phyloP scores from a whole-genome alignment of 2,888 invertebrate species.

The Ophraella communa region DNA sequence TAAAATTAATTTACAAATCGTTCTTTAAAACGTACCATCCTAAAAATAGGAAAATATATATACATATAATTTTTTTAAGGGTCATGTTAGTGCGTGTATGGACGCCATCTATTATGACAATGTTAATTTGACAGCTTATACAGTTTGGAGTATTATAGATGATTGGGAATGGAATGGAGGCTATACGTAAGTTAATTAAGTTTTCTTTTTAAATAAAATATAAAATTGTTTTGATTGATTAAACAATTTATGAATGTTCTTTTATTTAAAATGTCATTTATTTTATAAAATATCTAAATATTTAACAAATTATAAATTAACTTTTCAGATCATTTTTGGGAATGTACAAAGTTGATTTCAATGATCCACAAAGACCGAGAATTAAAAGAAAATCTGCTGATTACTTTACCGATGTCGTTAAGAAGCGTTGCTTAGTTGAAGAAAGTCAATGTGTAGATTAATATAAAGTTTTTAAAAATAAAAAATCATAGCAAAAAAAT shows the following conservation, averaged over 20 bases:
- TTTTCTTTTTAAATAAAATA: background rate
- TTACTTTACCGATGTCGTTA: constrained; percentile 28
- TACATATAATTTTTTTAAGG: constrained; percentile 25
- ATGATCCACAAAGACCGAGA: constrained; percentile 31
- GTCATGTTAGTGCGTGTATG: constrained; percentile 32
- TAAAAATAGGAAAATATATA: too few species aligned
- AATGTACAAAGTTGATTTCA: constrained; percentile 34
- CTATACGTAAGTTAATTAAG: constrained; percentile 30
- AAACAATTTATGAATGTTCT: too few species aligned
- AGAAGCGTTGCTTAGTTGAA: constrained; percentile 30
- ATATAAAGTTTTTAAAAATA: too few species aligned
- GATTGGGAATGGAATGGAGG: constrained; percentile 38
- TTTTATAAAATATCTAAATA: too few species aligned
- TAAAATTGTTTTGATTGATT: too few species aligned
- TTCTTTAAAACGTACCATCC: too few species aligned
- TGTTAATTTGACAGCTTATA: constrained; percentile 31
- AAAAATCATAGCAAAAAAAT: too few species aligned
- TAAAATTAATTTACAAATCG: too few species aligned
- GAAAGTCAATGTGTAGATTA: constrained; percentile 12
- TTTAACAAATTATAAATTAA: too few species aligned
- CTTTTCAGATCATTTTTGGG: constrained; percentile 30
- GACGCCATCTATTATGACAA: constrained; percentile 35
- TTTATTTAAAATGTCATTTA: too few species aligned
- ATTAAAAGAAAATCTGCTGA: constrained; percentile 28
- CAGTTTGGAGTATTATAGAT: constrained; percentile 36